Evolutionary conservation across 1,140 invertebrate genomes (phyloP).

Genomic region (Ephestia elutella): DNA sequence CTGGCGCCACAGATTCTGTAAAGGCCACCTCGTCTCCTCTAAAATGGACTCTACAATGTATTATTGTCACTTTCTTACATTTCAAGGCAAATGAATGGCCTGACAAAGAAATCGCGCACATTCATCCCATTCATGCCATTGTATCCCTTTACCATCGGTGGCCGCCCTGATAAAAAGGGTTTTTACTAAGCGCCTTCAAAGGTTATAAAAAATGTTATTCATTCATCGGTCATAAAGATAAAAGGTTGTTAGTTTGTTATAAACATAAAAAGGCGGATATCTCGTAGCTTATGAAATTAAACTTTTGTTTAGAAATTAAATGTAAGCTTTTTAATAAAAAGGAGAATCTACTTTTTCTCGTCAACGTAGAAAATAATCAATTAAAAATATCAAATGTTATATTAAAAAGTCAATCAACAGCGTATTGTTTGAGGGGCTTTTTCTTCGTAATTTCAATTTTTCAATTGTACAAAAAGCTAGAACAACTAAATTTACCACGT

Average conservation of each 20-base stretch:
- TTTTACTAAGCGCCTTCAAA: background rate
- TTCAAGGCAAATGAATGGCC: conserved; percentile 1
- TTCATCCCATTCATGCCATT: background rate
- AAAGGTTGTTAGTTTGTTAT: background rate
- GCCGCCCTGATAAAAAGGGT: background rate
- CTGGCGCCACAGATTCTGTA: background rate
- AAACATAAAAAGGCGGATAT: background rate
- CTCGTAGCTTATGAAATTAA: too few species aligned
- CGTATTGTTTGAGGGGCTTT: too few species aligned
- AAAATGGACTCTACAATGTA: background rate
- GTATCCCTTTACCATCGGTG: background rate
- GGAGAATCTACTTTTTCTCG: too few species aligned
- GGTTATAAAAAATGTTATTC: background rate
- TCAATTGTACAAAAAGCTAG: too few species aligned
- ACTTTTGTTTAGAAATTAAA: too few species aligned
- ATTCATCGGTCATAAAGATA: background rate
- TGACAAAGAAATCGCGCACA: background rate
- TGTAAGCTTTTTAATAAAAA: too few species aligned
- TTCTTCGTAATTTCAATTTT: too few species aligned
- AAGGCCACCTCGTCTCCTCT: background rate
- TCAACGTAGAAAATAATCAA: too few species aligned
- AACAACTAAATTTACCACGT: too few species aligned
- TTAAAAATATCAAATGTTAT: too few species aligned
- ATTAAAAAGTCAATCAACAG: too few species aligned
- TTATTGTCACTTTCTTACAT: conserved; percentile 3